phyloP scores from a whole-genome alignment of 2,113 vertebrate species.

The Raphicerus campestris region DNA sequence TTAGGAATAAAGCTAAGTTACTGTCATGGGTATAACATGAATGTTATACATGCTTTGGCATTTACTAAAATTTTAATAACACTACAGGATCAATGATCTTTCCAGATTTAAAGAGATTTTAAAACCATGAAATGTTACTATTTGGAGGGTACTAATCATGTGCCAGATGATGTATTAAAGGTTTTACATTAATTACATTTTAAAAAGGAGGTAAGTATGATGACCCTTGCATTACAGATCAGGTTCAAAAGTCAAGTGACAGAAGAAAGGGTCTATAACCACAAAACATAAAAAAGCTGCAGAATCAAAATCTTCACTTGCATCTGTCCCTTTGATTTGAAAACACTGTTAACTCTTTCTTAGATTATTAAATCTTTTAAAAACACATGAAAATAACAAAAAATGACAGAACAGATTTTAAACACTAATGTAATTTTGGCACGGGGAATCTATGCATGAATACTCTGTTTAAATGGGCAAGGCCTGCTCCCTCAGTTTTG shows the following conservation, averaged over 20 bases:
- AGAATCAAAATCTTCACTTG: neutral
- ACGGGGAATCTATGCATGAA: neutral
- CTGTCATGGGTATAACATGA: neutral
- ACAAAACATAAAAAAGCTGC: neutral
- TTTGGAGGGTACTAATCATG: neutral
- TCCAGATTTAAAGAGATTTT: conserved; percentile 14
- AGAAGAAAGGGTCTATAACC: neutral
- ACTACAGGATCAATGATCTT: neutral
- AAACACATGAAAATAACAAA: neutral
- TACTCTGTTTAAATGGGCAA: neutral
- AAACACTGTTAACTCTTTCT: neutral
- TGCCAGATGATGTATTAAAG: neutral
- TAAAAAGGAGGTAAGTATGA: neutral
- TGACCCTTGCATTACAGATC: neutral
- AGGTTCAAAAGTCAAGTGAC: neutral
- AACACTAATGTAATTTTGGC: neutral
- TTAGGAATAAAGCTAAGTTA: neutral
- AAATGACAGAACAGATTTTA: neutral
- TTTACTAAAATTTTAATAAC: neutral
- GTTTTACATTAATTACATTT: conserved; percentile 23
- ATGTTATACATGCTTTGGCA: neutral
- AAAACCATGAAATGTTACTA: neutral
- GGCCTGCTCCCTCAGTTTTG: neutral
- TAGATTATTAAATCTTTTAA: neutral
- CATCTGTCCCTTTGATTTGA: neutral